A percentile compares a stretch with the other conserved stretches of the same genome.
phyloP scores from a whole-genome alignment of 1,140 invertebrate genomes.

The Drosophila sproati region DNA sequence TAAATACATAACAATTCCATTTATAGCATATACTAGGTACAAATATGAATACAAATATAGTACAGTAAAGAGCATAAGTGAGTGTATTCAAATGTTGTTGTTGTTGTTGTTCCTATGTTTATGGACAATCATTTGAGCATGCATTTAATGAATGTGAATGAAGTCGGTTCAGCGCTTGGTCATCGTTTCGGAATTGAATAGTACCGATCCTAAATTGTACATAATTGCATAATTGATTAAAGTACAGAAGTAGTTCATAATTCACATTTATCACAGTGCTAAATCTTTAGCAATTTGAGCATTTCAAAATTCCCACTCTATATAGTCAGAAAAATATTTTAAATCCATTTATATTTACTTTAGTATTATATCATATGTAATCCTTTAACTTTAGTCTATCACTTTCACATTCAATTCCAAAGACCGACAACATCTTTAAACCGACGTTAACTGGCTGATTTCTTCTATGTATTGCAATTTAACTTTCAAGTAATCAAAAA shows the following conservation, averaged over 20 bases:
- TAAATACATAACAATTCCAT: conserved; percentile 51
- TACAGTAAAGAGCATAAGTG: conserved; percentile 2
- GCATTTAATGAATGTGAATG: conserved; percentile 20
- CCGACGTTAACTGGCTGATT: conserved; percentile 12
- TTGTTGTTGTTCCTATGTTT: conserved; percentile 8
- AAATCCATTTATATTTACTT: background rate
- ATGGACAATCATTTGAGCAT: conserved; percentile 34
- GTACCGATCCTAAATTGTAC: conserved; percentile 5
- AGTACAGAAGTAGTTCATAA: conserved; percentile 9
- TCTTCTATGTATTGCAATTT: conserved; percentile 3
- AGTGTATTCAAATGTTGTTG: conserved; percentile 5
- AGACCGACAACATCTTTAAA: conserved; percentile 7
- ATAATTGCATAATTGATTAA: conserved; percentile 15
- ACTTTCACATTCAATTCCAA: conserved; percentile 13
- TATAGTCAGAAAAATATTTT: background rate
- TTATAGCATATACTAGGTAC: conserved; percentile 33
- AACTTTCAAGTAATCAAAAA: background rate
- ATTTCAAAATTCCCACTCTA: background rate
- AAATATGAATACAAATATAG: conserved; percentile 4
- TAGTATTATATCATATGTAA: background rate
- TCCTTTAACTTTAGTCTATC: conserved; percentile 24
- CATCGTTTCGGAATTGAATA: conserved; percentile 13
- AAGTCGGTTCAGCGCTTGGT: conserved; percentile 1
- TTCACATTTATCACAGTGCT: conserved; percentile 44
- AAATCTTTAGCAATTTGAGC: conserved; percentile 20